A percentile compares a stretch with the other conserved stretches of the same genome.
Conservation (phyloP, 2,888 invertebrate species). For the Ichneumoninae sp. region DNA sequence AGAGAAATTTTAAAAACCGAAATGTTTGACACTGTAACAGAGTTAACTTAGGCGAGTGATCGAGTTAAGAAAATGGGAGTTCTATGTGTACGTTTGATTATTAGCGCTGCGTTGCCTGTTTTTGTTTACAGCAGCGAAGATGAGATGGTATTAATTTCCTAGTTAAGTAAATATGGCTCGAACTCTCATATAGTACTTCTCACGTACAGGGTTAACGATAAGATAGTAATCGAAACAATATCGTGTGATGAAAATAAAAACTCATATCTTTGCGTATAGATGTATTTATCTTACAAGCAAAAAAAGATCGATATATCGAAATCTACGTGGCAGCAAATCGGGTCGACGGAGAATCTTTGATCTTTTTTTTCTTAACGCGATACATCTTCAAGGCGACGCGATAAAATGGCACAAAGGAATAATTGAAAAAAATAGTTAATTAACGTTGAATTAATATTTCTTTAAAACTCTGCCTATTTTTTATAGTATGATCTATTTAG, state of each 20-base stretch:
- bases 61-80: neutral
- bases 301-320: neutral
- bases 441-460: constrained; percentile 3
- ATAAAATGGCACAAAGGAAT: constrained; percentile 7
- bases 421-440: constrained; percentile 1
- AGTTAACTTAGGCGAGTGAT: too few relatives aligned
- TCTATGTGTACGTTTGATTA: neutral
- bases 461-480: constrained; percentile 23
- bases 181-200: neutral
- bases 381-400: neutral
- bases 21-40: too few relatives aligned
- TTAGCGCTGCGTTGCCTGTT: neutral
- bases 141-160: neutral
- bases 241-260: constrained; percentile 12
- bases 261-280: neutral
- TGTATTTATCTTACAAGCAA: neutral
- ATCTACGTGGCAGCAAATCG: neutral
- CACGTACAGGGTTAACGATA: constrained; percentile 12
- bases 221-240: neutral
- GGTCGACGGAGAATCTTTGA: neutral
- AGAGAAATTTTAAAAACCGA: too few relatives aligned
- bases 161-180: neutral
- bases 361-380: neutral
- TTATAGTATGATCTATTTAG: constrained; percentile 11
- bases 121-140: neutral